These are phyloP conservation scores for Paralvinella palmiformis DNA, from an alignment of 1,140 invertebrate species.

Conservation along the genomic window DNA sequence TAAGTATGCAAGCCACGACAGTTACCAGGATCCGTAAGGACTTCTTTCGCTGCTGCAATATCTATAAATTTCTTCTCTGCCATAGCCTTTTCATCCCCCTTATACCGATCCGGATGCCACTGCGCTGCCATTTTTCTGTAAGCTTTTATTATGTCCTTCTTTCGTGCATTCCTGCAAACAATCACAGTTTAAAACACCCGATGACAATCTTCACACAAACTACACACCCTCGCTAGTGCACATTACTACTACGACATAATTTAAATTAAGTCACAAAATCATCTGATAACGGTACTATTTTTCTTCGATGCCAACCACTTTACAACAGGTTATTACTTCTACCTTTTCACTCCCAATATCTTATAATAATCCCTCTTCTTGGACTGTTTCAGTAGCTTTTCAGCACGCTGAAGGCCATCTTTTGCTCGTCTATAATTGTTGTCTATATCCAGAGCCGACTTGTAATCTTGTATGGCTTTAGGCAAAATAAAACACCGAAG, in stretches of 20 bases:
- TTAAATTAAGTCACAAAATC: no score
- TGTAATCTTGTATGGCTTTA: constrained; percentile 78
- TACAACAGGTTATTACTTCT: no score
- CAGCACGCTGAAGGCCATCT: constrained; percentile 81
- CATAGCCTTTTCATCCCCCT: constrained; percentile 83
- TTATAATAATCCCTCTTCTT: constrained; percentile 97
- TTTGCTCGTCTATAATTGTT: constrained; percentile 72
- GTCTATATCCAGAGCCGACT: constrained; percentile 80
- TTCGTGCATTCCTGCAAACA: constrained; percentile 65
- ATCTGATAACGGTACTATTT: no score
- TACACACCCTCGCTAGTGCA: no score
- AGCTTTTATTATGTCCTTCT: constrained; percentile 91
- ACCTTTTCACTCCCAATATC: constrained; percentile 79
- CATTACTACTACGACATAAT: no score
- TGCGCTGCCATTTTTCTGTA: constrained; percentile 95
- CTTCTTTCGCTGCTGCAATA: constrained; percentile 98
- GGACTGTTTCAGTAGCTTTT: constrained; percentile 88
- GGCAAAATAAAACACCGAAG: constrained; percentile 27
- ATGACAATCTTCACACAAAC: no score
- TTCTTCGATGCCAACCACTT: no score
- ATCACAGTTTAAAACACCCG: no score
- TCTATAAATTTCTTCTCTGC: constrained; percentile 99
- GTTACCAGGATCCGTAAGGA: constrained; percentile 65
- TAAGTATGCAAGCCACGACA: not conserved
- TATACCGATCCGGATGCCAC: constrained; percentile 98